phyloP scores from a whole-genome alignment of 2,888 invertebrate species.

The Heliconius charithonia region DNA sequence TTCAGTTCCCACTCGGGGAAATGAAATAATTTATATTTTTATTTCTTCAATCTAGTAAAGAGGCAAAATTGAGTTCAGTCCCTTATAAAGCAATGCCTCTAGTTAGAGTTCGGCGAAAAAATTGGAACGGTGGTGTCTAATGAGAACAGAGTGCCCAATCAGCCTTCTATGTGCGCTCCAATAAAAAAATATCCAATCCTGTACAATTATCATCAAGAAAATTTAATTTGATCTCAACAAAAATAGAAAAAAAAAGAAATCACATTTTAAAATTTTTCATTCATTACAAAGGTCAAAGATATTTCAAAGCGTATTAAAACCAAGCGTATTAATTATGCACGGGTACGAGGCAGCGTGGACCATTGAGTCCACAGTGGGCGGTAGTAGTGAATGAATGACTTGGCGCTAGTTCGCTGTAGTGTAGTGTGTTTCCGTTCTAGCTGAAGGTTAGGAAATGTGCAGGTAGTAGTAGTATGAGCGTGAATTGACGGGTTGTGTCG shows the following conservation, averaged over 20 bases:
- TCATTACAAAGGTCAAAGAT: constrained; percentile 17
- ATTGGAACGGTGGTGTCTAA: too few species aligned
- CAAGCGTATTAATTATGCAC: constrained; percentile 17
- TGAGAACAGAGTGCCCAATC: too few species aligned
- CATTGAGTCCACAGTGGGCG: not conserved
- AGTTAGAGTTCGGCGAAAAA: too few species aligned
- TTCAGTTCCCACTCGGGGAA: too few species aligned
- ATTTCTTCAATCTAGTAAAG: too few species aligned
- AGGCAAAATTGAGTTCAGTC: too few species aligned
- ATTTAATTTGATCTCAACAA: not conserved
- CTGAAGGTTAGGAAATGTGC: not conserved
- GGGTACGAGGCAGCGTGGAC: not conserved
- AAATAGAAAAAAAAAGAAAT: constrained; percentile 4
- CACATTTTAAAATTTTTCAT: constrained; percentile 1
- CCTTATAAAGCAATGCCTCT: too few species aligned
- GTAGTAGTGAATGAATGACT: constrained; percentile 16
- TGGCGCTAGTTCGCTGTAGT: not conserved
- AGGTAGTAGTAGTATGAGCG: not conserved
- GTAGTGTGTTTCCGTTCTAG: constrained; percentile 11
- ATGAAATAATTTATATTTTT: too few species aligned
- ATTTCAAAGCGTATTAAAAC: constrained; percentile 14
- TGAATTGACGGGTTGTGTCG: constrained; percentile 9
- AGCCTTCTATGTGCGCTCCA: too few species aligned
- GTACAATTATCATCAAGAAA: not conserved
- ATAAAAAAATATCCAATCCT: too few species aligned